A percentile compares a stretch with the other conserved stretches of the same genome.
phyloP scores from a whole-genome alignment of 2,888 invertebrate species.

The Hermaeophaga mercurialis region DNA sequence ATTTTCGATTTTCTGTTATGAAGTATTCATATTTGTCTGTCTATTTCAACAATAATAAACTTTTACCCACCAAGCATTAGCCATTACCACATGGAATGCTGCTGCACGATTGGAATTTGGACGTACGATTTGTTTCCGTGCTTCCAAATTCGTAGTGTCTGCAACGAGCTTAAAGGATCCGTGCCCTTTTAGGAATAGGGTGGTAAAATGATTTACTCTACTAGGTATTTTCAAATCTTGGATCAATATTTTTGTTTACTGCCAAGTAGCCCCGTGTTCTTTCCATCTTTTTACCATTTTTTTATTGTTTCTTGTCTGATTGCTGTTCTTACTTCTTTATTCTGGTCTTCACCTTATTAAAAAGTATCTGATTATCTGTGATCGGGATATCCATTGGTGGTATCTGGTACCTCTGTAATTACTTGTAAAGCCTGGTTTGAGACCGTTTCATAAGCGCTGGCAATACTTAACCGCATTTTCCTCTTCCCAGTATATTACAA shows the following conservation, averaged over 20 bases:
- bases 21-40: no score
- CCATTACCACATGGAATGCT: no score
- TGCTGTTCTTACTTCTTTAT: neutral
- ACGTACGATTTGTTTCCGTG: no score
- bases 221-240: neutral
- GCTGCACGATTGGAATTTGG: no score
- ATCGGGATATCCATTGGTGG: constrained; percentile 6
- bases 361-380: neutral
- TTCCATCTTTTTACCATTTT: constrained; percentile 13
- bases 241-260: constrained; percentile 10
- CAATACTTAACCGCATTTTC: constrained; percentile 6
- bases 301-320: neutral
- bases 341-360: neutral
- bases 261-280: neutral
- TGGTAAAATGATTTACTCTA: neutral
- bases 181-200: neutral
- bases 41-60: no score
- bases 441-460: constrained; percentile 2
- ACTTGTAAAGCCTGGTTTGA: constrained; percentile 11
- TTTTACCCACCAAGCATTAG: no score
- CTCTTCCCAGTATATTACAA: neutral
- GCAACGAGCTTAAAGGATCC: neutral
- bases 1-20: no score
- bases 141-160: no score
- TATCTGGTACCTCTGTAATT: constrained; percentile 2